A percentile compares a stretch with the other conserved stretches of the same genome.
These are phyloP conservation scores for Lutraria rhynchaena DNA, from an alignment of 1,140 invertebrate genomes.

Conservation along the genomic window DNA sequence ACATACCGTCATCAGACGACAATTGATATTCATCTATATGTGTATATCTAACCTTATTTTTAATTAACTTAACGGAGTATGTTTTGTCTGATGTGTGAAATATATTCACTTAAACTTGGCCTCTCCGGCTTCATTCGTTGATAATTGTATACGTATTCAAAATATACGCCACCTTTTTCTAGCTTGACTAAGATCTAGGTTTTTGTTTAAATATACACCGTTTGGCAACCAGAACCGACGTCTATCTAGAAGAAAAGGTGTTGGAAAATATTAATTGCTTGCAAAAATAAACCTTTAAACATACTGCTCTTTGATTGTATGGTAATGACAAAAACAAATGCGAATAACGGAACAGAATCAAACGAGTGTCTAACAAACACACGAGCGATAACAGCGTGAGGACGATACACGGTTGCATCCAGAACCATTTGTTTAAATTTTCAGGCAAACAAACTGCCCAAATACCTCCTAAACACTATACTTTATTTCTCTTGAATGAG, in stretches of 20 bases:
- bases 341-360: conserved; percentile 35
- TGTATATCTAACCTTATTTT: no score
- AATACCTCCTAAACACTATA: conserved; percentile 7
- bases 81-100: no score
- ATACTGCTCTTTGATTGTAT: conserved; percentile 25
- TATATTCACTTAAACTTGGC: no score
- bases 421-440: conserved; percentile 37
- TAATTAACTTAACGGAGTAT: no score
- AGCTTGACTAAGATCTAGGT: not conserved
- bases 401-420: not conserved
- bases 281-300: conserved; percentile 40
- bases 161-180: no score
- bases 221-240: not conserved
- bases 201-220: conserved; percentile 26
- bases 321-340: conserved; percentile 46
- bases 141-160: no score
- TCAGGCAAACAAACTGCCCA: conserved; percentile 37
- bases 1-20: no score
- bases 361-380: conserved; percentile 35
- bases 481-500: not conserved
- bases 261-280: conserved; percentile 36
- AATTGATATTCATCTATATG: no score
- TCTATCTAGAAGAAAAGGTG: conserved; percentile 15
- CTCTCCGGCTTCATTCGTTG: no score
- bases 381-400: not conserved